These are phyloP conservation scores for Turnix velox DNA, from an alignment of 2,113 vertebrate species.

Conservation along the genomic window DNA sequence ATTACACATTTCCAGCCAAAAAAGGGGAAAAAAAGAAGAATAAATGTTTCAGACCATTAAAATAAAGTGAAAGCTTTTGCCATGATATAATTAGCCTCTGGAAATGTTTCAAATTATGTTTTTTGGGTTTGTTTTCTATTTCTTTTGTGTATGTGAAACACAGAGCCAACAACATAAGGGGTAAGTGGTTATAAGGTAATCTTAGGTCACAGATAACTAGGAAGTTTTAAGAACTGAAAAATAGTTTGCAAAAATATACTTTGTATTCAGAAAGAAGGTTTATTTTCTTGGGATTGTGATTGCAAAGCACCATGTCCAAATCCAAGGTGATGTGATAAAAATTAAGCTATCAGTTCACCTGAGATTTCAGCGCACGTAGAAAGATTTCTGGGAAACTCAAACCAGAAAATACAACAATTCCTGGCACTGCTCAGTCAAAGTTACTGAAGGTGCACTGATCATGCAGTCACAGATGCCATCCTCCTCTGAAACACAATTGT, in stretches of 20 bases:
- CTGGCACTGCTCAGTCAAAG: not conserved
- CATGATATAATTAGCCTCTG: not conserved
- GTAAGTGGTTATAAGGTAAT: not conserved
- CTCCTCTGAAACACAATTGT: not conserved
- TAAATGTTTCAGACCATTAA: not conserved
- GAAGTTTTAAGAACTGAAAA: not conserved
- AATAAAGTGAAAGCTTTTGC: not conserved
- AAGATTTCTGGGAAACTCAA: not conserved
- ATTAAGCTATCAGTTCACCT: not conserved
- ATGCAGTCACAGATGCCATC: not conserved
- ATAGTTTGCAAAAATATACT: not conserved
- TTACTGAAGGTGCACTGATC: not conserved
- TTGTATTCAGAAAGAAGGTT: not conserved
- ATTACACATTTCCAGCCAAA: slow-evolving; percentile 6
- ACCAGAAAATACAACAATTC: not conserved
- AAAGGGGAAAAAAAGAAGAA: fast-evolving
- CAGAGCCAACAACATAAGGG: not conserved
- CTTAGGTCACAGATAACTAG: not conserved
- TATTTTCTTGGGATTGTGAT: not conserved
- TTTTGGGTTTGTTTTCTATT: not conserved
- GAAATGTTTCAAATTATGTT: not conserved
- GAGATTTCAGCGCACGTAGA: not conserved
- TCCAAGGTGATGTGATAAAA: not conserved
- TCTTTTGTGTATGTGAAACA: not conserved
- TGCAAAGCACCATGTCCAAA: not conserved